Percentiles rank a stretch among this genome's conserved stretches.
These are phyloP conservation scores for Xenentodon cancila DNA, from an alignment of 2,797 vertebrate species.

Conservation along the genomic window DNA sequence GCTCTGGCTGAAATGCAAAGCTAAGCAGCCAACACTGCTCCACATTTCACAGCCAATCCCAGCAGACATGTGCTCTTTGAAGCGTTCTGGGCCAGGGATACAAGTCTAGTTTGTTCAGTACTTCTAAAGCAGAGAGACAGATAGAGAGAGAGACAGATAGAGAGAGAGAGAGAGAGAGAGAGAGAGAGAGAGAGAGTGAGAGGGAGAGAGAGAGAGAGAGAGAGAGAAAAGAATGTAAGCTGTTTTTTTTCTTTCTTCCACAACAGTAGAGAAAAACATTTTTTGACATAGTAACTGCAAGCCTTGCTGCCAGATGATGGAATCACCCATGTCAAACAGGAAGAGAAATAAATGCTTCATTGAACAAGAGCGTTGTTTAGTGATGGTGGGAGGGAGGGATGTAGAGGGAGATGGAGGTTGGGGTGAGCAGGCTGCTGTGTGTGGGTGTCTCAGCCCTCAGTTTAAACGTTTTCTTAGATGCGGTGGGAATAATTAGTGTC, in stretches of 20 bases:
- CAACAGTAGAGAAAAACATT: slow-evolving; percentile 78
- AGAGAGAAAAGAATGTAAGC: slow-evolving; percentile 64
- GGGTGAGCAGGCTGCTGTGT: slow-evolving; percentile 43
- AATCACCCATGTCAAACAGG: slow-evolving; percentile 84
- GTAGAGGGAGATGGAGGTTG: slow-evolving; percentile 23
- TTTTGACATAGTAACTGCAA: slow-evolving; percentile 84
- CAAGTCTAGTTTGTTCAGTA: slow-evolving; percentile 84
- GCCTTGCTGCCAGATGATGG: slow-evolving; percentile 79
- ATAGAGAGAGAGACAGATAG: not conserved
- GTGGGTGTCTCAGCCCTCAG: slow-evolving; percentile 65
- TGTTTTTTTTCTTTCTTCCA: slow-evolving; percentile 71
- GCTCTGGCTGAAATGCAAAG: slow-evolving; percentile 83
- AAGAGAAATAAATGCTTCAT: slow-evolving; percentile 83
- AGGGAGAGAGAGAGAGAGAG: slow-evolving; percentile 5
- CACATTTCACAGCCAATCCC: slow-evolving; percentile 85
- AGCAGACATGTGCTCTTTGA: slow-evolving; percentile 85
- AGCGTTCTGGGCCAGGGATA: slow-evolving; percentile 85
- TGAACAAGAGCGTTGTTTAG: slow-evolving; percentile 75
- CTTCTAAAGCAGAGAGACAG: slow-evolving; percentile 58
- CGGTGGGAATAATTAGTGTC: slow-evolving; percentile 72
- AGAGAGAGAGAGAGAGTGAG: not conserved
- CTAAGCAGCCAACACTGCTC: slow-evolving; percentile 84
- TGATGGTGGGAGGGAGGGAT: slow-evolving; percentile 57
- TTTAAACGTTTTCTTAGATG: slow-evolving; percentile 66
- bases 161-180: slow-evolving; percentile 8